Evolutionary conservation across 1,140 invertebrate genomes (phyloP).

Genomic region (Drosophila chauvacae): DNA sequence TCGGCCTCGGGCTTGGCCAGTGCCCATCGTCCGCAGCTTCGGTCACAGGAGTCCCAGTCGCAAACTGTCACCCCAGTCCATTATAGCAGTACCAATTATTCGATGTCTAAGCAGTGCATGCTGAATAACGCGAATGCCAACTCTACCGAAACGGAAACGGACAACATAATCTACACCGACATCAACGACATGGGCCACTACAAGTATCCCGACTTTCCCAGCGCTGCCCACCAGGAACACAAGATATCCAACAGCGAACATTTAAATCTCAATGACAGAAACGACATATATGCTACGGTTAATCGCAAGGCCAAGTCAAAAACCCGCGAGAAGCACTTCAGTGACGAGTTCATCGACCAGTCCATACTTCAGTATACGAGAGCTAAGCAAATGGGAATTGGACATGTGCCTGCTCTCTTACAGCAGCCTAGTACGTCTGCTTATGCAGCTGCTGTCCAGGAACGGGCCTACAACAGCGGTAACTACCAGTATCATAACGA

Average conservation of each 20-base stretch:
- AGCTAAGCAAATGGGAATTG: slow-evolving; percentile 75
- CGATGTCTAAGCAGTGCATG: slow-evolving; percentile 85
- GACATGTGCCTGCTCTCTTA: slow-evolving; percentile 33
- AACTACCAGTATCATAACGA: slow-evolving; percentile 83
- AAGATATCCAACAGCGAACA: slow-evolving; percentile 81
- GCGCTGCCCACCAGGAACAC: slow-evolving; percentile 66
- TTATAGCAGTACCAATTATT: slow-evolving; percentile 85
- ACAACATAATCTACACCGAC: slow-evolving; percentile 84
- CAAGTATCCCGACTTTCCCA: slow-evolving; percentile 76
- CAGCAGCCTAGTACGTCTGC: slow-evolving; percentile 71
- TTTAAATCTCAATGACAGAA: slow-evolving; percentile 78
- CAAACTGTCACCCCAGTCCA: slow-evolving; percentile 84
- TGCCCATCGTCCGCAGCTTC: slow-evolving; percentile 82
- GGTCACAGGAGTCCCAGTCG: slow-evolving; percentile 84
- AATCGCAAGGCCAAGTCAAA: slow-evolving; percentile 84
- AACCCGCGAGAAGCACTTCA: slow-evolving; percentile 80
- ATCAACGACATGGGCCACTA: slow-evolving; percentile 83
- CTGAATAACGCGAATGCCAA: slow-evolving; percentile 82
- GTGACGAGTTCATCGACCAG: slow-evolving; percentile 83
- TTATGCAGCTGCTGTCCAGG: slow-evolving; percentile 67
- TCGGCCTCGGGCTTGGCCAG: slow-evolving; percentile 67
- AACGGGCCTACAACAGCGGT: slow-evolving; percentile 64
- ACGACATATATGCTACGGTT: slow-evolving; percentile 83
- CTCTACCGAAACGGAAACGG: slow-evolving; percentile 83
- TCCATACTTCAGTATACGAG: slow-evolving; percentile 77